phyloP scores from a whole-genome alignment of 1,140 invertebrate genomes.

The Sweltsa coloradensis region DNA sequence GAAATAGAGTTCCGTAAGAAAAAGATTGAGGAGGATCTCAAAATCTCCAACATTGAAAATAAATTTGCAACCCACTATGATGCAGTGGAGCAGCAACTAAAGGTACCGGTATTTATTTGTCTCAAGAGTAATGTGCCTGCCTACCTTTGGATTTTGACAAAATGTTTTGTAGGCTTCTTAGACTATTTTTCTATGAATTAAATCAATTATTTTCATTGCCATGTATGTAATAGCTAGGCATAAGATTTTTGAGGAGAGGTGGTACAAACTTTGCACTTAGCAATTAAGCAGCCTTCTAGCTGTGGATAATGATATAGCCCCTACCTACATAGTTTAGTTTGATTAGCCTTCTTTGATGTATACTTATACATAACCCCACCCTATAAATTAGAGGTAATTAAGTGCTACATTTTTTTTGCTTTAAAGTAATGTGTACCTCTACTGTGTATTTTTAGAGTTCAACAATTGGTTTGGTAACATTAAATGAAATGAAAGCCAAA shows the following conservation, averaged over 20 bases:
- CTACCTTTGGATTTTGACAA: constrained; percentile 7
- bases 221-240: too few relatives aligned
- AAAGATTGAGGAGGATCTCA: constrained; percentile 96
- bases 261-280: too few relatives aligned
- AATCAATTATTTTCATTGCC: constrained; percentile 8
- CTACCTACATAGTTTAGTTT: too few relatives aligned
- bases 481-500: constrained; percentile 99
- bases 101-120: constrained; percentile 40
- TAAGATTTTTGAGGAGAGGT: too few relatives aligned
- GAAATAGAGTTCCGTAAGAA: constrained; percentile 94
- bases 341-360: too few relatives aligned
- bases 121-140: background rate
- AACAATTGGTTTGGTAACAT: constrained; percentile 90
- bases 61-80: constrained; percentile 99
- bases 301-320: too few relatives aligned
- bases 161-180: constrained; percentile 4
- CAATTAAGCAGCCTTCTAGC: too few relatives aligned
- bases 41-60: constrained; percentile 90
- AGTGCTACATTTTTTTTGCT: too few relatives aligned
- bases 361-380: too few relatives aligned
- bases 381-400: too few relatives aligned
- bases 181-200: too few relatives aligned
- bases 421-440: too few relatives aligned
- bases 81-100: constrained; percentile 96
- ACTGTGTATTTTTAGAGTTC: constrained; percentile 56